A percentile compares a stretch with the other conserved stretches of the same genome.
These are phyloP conservation scores for Gymnogyps californianus DNA, from an alignment of 2,113 vertebrate genomes.

Conservation along the genomic window DNA sequence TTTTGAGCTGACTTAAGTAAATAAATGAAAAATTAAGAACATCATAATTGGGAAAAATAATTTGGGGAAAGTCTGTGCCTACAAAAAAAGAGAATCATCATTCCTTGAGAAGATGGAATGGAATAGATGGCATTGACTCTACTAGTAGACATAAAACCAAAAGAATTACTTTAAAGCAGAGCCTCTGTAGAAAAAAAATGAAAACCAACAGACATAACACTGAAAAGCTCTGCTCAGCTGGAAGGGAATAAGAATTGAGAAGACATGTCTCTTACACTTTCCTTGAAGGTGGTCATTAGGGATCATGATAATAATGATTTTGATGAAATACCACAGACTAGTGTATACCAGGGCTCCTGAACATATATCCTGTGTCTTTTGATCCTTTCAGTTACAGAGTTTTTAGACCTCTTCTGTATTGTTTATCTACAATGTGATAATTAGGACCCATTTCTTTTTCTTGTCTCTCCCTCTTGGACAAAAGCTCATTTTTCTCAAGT, in stretches of 20 bases:
- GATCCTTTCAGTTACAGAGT: neutral
- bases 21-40: neutral
- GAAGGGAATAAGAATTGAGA: neutral
- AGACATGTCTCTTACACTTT: neutral
- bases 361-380: fast-evolving
- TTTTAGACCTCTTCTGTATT: neutral
- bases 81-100: neutral
- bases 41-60: neutral
- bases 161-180: neutral
- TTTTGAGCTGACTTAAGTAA: neutral
- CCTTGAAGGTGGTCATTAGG: neutral
- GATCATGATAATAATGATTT: neutral
- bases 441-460: neutral
- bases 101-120: neutral
- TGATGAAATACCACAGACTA: neutral
- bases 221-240: neutral
- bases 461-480: neutral
- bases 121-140: neutral
- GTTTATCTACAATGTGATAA: neutral
- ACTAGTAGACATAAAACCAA: neutral
- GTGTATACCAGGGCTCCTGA: neutral
- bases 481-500: neutral
- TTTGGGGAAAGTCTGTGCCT: fast-evolving
- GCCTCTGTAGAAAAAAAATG: neutral
- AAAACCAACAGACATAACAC: neutral